These are phyloP conservation scores for Aphyosemion australe DNA, from an alignment of 2,113 vertebrate species.

Conservation along the genomic window DNA sequence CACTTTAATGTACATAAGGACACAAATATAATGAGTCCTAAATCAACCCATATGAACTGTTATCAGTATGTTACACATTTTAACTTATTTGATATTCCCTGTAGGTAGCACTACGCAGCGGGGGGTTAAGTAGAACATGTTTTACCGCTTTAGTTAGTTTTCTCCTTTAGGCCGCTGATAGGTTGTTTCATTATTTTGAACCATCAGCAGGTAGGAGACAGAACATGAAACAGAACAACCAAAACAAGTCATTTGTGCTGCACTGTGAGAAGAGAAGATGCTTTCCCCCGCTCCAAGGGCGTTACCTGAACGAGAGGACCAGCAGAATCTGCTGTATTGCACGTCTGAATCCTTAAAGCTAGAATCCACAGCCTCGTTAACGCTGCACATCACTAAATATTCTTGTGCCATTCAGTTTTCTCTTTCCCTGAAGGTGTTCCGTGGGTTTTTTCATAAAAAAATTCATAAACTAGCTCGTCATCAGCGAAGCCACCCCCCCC, in stretches of 20 bases:
- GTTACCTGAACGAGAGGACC: constrained; percentile 33
- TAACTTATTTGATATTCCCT: constrained; percentile 81
- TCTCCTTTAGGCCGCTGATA: constrained; percentile 24
- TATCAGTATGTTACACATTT: constrained; percentile 76
- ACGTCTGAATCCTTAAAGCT: constrained; percentile 26
- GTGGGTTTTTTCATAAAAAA: constrained; percentile 14
- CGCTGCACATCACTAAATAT: constrained; percentile 31
- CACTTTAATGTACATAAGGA: constrained; percentile 84
- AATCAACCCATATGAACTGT: constrained; percentile 83
- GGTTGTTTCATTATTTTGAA: neutral
- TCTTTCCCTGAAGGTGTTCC: neutral
- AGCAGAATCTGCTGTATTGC: constrained; percentile 38
- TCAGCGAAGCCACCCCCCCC: neutral
- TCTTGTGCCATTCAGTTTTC: constrained; percentile 8
- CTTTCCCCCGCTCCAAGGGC: constrained; percentile 26
- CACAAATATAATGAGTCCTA: constrained; percentile 76
- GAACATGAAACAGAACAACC: constrained; percentile 5
- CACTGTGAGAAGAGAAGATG: neutral
- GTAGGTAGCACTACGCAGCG: constrained; percentile 70
- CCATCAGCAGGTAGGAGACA: constrained; percentile 24
- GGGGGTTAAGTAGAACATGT: constrained; percentile 57
- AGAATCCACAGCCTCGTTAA: too few species aligned
- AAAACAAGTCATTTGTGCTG: constrained; percentile 39
- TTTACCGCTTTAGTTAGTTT: constrained; percentile 21
- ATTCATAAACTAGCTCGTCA: constrained; percentile 46